phyloP scores from a whole-genome alignment of 1,140 invertebrate species.

The Bemisia tabaci region DNA sequence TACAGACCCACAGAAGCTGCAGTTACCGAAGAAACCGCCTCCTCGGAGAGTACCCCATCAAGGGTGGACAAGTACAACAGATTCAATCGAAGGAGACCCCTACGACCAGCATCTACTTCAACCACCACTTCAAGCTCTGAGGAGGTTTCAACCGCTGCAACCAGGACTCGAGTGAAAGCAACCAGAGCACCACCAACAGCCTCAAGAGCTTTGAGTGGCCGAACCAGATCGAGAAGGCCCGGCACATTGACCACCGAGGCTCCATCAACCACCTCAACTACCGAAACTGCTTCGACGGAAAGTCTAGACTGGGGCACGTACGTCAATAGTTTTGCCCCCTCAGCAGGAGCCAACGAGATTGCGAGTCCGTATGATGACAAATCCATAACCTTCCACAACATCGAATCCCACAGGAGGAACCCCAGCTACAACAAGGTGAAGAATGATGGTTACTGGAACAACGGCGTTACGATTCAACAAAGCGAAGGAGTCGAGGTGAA shows the following conservation, averaged over 20 bases:
- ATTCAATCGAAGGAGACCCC: neutral
- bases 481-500: conserved; percentile 22
- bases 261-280: conserved; percentile 17
- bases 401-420: neutral
- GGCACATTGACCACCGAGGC: neutral
- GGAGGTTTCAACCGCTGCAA: conserved; percentile 9
- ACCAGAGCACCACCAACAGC: conserved; percentile 9
- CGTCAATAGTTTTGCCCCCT: conserved; percentile 15
- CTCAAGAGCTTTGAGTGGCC: conserved; percentile 5
- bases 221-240: neutral
- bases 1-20: conserved; percentile 1
- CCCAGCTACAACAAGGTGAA: neutral
- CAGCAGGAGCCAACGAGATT: conserved; percentile 16
- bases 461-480: conserved; percentile 23
- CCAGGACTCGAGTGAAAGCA: conserved; percentile 12
- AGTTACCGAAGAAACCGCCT: neutral
- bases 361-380: conserved; percentile 10
- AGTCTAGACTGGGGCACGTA: conserved; percentile 1
- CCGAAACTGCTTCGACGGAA: conserved; percentile 6
- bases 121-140: neutral
- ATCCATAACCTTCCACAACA: conserved; percentile 1
- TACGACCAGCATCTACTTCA: neutral
- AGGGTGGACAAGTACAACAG: neutral
- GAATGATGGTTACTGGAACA: conserved; percentile 21
- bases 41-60: neutral